Evolutionary conservation across 2,113 vertebrate species (phyloP), one percentile per base, ranked within the genome.

Genomic region (Sprattus sprattus): DNA sequence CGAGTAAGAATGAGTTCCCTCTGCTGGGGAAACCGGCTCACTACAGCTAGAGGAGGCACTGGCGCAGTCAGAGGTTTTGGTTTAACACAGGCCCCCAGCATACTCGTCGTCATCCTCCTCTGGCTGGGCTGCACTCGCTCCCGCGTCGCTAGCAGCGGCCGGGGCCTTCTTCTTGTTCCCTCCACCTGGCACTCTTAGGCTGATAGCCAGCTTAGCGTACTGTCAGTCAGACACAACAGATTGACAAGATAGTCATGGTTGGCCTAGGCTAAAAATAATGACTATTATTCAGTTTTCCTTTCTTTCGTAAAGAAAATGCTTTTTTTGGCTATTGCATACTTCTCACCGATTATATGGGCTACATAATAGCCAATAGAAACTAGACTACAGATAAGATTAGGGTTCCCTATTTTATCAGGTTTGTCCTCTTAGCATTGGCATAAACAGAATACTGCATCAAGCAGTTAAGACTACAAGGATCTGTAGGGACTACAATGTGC

Each of bases 191-290:
- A 97, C 96, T 75, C 89, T 90, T 92, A 97, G 88, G 88, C 94
- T 96, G 83, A 97, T 92, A 86, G 96, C 96, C 89, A 97, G 94
- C 91, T 97, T 97, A 84, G 97, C 96, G 85, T 97, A 97, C 97
- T 97, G 92, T 75, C 39, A 39, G 39, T 39, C 39, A 39, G 39
- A 84, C 91, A 90, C 86, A 15, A 86, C 45, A 39, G 39, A 39
- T 39, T 39, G 39, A 28, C 25, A 67, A n/a, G 22, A 25, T 8
- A 1, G n/a, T 60, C 54, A 22, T 20, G 18, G 52, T 0, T 6
- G 6, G 18, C 5, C 18, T 20, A 22, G 0, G 22, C 5, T 9
- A 28, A 67, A 28, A 28, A 67, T 25, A 2, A 11, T 28, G 3
- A 67, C 6, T 18, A 60, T 5, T 60, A 2, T n/a, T 16, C 16